Percentiles rank a stretch among this genome's conserved stretches.
Evolutionary conservation across 1,140 invertebrate genomes (phyloP).

Genomic region (Calephelis virginiensis): DNA sequence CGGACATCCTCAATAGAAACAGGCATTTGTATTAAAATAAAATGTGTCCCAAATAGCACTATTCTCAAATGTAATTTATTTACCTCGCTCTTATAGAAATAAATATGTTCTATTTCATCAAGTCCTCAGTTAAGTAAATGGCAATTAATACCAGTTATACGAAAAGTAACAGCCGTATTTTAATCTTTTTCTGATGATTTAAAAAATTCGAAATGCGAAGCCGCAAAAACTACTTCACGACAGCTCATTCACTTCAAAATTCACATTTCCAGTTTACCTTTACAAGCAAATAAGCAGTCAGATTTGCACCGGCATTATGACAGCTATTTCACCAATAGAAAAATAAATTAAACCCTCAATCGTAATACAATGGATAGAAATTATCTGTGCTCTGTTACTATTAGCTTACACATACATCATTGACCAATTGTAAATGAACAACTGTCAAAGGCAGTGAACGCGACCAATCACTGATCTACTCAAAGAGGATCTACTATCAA

Average conservation of each 20-base stretch:
- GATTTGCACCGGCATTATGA: neutral
- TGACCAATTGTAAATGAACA: constrained; percentile 68
- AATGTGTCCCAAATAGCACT: neutral
- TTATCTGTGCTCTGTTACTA: neutral
- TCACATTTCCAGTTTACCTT: neutral
- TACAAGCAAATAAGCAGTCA: neutral
- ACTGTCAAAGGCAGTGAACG: constrained; percentile 46
- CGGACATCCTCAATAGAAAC: constrained; percentile 63
- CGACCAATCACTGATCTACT: constrained; percentile 17
- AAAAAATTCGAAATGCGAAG: neutral
- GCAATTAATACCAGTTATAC: neutral
- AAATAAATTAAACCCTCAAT: too few relatives aligned
- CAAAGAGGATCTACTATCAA: too few relatives aligned
- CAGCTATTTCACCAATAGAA: neutral
- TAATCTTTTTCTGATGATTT: neutral
- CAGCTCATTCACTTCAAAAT: neutral
- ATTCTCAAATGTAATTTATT: too few relatives aligned
- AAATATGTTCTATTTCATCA: constrained; percentile 15
- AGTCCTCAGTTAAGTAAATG: neutral
- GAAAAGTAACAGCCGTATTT: constrained; percentile 1
- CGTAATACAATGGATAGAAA: too few relatives aligned
- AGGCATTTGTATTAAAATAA: constrained; percentile 14
- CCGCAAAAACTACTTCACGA: constrained; percentile 5
- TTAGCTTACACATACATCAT: constrained; percentile 12
- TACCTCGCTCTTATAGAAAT: neutral